Base-by-base conservation (phyloP, 2,888 invertebrate genomes). In the Yponomeuta sedellus region DNA sequence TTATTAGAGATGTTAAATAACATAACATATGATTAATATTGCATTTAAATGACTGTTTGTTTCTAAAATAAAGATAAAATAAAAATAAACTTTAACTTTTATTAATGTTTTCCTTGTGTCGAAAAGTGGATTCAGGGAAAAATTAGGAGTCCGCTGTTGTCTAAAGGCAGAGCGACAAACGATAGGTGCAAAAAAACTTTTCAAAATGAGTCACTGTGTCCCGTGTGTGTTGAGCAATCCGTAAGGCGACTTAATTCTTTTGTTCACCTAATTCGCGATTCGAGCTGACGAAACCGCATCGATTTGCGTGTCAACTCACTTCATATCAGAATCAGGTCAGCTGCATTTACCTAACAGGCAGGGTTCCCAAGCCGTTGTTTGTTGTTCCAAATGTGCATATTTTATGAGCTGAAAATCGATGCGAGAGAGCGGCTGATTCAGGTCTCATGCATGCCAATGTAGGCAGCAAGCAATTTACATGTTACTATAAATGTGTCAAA, bases 251-350 rank as follows among this genome's bases (percentile, higher is more conserved):
- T 52, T 52, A 12, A 52, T 52, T 52, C 44, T 52, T 52, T 52
- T 52, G 44, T 52, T 16, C 16, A 16, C 44, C 44, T 16, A 52
- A 52, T 52, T 52, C 44, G 44, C 44, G 12, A 52, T 52, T 52
- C 44, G 16, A 16, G 12, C 12, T 52, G 44, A 52, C 12, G 44
- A 52, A 52, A 52, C 44, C 44, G 12, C 59, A 25, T 59, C 25
- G 59, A 59, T 59, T 25, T 25, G 22, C 69, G 69, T 73, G 71
- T 71, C 72, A 75, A 74, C 74, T 75, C 76, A 73, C 73, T 76
- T 73, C 77, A 77, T 83, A 78, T 75, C 70, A 71, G 73, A 84
- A 81, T 81, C 79, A 76, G 82, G 82, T 81, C 82, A 74, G 71
- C 73, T 66, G 77, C 76, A 52, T 52, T 52, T 52, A 34, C 34